Evolutionary conservation across 1,140 invertebrate species (phyloP).

Genomic region (Gryon sp.): DNA sequence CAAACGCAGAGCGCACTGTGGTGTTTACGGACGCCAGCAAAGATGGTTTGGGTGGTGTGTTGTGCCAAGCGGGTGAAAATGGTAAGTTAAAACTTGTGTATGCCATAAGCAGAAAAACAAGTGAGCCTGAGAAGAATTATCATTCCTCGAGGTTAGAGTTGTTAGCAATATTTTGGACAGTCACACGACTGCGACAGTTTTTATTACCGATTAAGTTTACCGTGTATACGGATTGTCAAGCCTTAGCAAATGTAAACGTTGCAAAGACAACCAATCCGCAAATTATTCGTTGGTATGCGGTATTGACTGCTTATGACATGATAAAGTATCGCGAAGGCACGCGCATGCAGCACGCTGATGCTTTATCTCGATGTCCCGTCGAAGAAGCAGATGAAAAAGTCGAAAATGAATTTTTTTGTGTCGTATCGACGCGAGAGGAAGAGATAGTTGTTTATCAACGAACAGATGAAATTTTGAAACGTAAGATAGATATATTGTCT

Average conservation of each 20-base stretch:
- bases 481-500: not conserved
- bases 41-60: not conserved
- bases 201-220: slow-evolving; percentile 5
- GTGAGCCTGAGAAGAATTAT: slow-evolving; percentile 52
- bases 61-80: slow-evolving; percentile 12
- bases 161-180: slow-evolving; percentile 53
- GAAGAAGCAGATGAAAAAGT: not conserved
- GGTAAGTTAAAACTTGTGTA: slow-evolving; percentile 10
- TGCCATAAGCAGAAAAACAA: not conserved
- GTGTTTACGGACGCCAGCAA: not conserved
- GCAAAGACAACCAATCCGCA: slow-evolving; percentile 20
- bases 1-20: not conserved
- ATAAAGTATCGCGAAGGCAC: slow-evolving; percentile 1
- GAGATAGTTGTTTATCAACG: not conserved
- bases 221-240: too few relatives aligned
- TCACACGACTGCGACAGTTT: slow-evolving; percentile 40
- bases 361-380: slow-evolving; percentile 63
- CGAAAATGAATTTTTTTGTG: not conserved
- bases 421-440: not conserved
- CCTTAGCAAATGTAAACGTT: too few relatives aligned
- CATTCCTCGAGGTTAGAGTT: slow-evolving; percentile 62
- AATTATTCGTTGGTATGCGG: not conserved
- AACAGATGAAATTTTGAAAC: not conserved
- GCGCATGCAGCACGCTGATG: slow-evolving; percentile 70
- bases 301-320: slow-evolving; percentile 6